phyloP scores from a whole-genome alignment of 2,113 vertebrate genomes.

The Myiozetetes cayanensis region DNA sequence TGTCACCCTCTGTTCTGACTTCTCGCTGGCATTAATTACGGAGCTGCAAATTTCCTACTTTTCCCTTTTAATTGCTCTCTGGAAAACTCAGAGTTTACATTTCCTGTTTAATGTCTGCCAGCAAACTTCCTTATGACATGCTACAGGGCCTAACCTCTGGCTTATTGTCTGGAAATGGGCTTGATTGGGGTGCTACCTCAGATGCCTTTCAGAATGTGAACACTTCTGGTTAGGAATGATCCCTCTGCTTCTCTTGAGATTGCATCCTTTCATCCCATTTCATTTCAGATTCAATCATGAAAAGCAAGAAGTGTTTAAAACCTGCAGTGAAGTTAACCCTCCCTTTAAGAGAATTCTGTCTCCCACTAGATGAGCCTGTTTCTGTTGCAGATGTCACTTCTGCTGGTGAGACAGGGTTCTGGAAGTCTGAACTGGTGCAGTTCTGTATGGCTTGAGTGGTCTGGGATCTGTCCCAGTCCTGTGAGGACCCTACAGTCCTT shows the following conservation, averaged over 20 bases:
- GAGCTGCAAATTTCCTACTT: slow-evolving; percentile 41
- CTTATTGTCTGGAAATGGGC: not conserved
- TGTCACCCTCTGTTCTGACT: slow-evolving; percentile 47
- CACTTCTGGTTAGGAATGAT: not conserved
- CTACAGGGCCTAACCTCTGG: not conserved
- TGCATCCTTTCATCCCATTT: not conserved
- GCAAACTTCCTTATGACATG: not conserved
- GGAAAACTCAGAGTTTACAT: not conserved
- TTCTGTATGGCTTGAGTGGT: not conserved
- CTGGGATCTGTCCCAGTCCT: not conserved
- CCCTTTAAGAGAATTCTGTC: not conserved
- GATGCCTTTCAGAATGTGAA: not conserved
- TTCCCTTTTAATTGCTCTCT: slow-evolving; percentile 11
- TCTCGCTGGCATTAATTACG: slow-evolving; percentile 38
- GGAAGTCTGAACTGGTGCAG: not conserved
- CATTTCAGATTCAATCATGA: not conserved
- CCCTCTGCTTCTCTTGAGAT: not conserved
- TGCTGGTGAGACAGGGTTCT: not conserved
- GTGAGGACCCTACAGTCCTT: not conserved
- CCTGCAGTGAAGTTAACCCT: not conserved
- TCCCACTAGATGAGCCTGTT: not conserved
- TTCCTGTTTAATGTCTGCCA: not conserved
- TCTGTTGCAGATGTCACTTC: not conserved
- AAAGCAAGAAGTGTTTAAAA: not conserved
- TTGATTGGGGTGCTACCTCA: not conserved